Conservation (phyloP, 2,797 vertebrate species). For the Aplochiton taeniatus region DNA sequence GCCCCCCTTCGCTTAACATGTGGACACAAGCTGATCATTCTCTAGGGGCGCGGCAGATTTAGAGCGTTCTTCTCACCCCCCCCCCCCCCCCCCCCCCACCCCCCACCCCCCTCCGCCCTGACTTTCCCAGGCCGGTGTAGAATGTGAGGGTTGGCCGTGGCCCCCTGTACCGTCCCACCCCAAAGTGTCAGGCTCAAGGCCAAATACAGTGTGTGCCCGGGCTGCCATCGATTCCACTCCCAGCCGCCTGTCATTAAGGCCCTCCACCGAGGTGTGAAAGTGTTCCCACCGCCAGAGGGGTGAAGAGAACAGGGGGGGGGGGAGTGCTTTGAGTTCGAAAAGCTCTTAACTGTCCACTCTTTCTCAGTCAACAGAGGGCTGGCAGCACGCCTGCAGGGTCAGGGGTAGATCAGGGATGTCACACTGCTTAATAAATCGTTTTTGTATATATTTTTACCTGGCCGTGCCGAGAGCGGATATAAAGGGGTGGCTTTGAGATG, state of each 20-base stretch:
- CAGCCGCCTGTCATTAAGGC: constrained; percentile 30
- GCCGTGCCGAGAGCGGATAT: too few species aligned
- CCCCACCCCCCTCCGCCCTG: constrained; percentile 20
- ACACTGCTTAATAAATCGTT: too few species aligned
- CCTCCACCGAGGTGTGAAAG: constrained; percentile 32
- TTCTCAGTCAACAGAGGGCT: too few species aligned
- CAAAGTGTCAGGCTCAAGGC: constrained; percentile 49
- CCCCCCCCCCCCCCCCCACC: constrained; percentile 22
- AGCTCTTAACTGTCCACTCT: too few species aligned
- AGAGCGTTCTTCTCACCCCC: constrained; percentile 29
- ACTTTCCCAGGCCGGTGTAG: constrained; percentile 51
- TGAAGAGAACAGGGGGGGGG: too few species aligned
- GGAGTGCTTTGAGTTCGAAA: too few species aligned
- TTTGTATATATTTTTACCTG: too few species aligned
- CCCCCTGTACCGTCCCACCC: constrained; percentile 3
- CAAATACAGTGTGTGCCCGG: constrained; percentile 23
- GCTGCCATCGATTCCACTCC: constrained; percentile 42
- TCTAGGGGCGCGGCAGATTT: constrained; percentile 23
- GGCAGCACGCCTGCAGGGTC: too few species aligned
- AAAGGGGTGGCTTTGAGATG: too few species aligned
- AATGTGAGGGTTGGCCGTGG: constrained; percentile 52
- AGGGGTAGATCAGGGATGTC: too few species aligned
- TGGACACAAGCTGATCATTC: constrained; percentile 39
- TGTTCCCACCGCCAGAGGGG: constrained; percentile 21
- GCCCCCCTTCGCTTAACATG: constrained; percentile 28